These are phyloP conservation scores for Drosophila aff. DNA, from an alignment of 1,140 invertebrate species.

Conservation along the genomic window DNA sequence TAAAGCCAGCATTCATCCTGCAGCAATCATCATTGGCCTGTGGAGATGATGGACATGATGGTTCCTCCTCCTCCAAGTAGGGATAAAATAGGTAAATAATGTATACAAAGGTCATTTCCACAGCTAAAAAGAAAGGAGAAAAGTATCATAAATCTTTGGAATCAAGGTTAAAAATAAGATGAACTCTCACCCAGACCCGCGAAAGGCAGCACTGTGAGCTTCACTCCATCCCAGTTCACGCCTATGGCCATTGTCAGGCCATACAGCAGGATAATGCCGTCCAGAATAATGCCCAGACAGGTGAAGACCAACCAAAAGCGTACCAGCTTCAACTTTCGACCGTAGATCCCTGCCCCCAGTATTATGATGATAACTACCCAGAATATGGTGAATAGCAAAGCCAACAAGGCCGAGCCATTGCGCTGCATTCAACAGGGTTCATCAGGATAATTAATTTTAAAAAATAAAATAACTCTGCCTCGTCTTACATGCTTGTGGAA, in stretches of 20 bases:
- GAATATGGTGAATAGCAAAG: conserved; percentile 53
- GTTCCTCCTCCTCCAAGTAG: conserved; percentile 34
- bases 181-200: conserved; percentile 50
- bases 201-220: conserved; percentile 62
- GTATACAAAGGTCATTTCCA: conserved; percentile 75
- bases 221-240: conserved; percentile 63
- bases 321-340: conserved; percentile 30
- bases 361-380: conserved; percentile 58
- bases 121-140: conserved; percentile 24
- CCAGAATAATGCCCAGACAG: conserved; percentile 63
- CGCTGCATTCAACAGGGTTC: conserved; percentile 7
- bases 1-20: background rate
- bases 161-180: background rate
- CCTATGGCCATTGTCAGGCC: conserved; percentile 59
- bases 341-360: conserved; percentile 43
- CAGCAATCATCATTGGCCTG: background rate
- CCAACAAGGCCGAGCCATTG: conserved; percentile 50
- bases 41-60: no score
- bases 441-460: background rate
- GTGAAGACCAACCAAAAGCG: conserved; percentile 68
- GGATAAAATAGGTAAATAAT: conserved; percentile 61
- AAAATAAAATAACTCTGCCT: background rate
- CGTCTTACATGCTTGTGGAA: conserved; percentile 63
- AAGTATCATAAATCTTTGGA: no score
- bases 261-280: conserved; percentile 57